Percentiles rank a stretch among this genome's conserved stretches.
These are phyloP conservation scores for Lateolabrax maculatus DNA, from an alignment of 2,797 vertebrate species.

Conservation along the genomic window DNA sequence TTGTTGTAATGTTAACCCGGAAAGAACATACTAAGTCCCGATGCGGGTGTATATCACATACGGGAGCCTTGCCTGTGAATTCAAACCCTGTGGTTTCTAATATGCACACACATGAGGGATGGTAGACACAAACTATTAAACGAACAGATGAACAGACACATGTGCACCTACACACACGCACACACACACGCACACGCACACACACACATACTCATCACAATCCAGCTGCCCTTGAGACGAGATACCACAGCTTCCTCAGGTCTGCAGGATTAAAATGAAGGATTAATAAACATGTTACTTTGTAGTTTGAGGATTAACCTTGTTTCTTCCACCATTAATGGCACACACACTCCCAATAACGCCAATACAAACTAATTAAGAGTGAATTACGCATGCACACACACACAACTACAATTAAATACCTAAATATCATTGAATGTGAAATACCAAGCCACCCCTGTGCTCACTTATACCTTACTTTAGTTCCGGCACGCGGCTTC, in stretches of 20 bases:
- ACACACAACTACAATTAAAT: constrained; percentile 36
- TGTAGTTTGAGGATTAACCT: constrained; percentile 67
- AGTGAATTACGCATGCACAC: constrained; percentile 21
- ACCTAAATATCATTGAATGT: constrained; percentile 40
- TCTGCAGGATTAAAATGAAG: constrained; percentile 68
- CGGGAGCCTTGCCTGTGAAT: constrained; percentile 54
- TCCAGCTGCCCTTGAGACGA: constrained; percentile 53
- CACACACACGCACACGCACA: background rate
- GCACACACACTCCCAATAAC: constrained; percentile 28
- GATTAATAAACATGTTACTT: constrained; percentile 72
- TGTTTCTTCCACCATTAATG: constrained; percentile 52
- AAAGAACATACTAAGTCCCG: constrained; percentile 75
- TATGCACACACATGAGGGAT: constrained; percentile 47
- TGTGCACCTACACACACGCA: background rate
- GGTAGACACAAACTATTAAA: constrained; percentile 45
- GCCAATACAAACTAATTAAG: constrained; percentile 32
- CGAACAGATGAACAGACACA: constrained; percentile 5
- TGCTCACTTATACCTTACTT: constrained; percentile 38
- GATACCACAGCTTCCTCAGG: constrained; percentile 60
- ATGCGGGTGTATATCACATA: constrained; percentile 70
- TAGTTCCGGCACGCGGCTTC: constrained; percentile 36
- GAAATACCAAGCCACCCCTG: constrained; percentile 23
- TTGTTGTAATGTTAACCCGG: constrained; percentile 85
- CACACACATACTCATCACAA: constrained; percentile 17
- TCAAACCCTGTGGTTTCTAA: constrained; percentile 65